phyloP scores from a whole-genome alignment of 2,888 invertebrate species.

The Carcina quercana region DNA sequence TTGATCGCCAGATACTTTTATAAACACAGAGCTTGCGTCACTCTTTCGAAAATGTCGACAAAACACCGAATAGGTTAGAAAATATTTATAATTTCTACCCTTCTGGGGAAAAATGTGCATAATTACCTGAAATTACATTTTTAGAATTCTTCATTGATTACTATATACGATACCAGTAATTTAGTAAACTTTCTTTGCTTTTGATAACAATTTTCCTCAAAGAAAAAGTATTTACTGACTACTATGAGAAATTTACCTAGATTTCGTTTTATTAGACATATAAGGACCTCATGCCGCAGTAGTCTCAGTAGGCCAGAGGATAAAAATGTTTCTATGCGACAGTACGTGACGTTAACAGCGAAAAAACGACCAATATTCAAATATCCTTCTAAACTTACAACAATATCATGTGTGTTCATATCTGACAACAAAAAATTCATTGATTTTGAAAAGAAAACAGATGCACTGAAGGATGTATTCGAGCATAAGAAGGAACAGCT shows the following conservation, averaged over 20 bases:
- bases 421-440: slow-evolving; percentile 56
- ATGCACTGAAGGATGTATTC: slow-evolving; percentile 71
- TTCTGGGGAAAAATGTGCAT: too few relatives aligned
- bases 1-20: too few relatives aligned
- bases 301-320: slow-evolving; percentile 21
- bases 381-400: slow-evolving; percentile 27
- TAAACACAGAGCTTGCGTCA: too few relatives aligned
- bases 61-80: too few relatives aligned
- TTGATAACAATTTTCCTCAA: too few relatives aligned
- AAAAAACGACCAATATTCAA: slow-evolving; percentile 24
- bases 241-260: slow-evolving; percentile 42
- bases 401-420: slow-evolving; percentile 41
- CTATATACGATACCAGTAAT: too few relatives aligned
- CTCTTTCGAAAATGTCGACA: too few relatives aligned
- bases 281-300: slow-evolving; percentile 27
- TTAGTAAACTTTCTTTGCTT: too few relatives aligned
- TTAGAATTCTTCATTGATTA: too few relatives aligned
- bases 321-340: slow-evolving; percentile 23
- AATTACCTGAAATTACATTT: too few relatives aligned
- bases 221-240: too few relatives aligned
- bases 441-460: slow-evolving; percentile 59
- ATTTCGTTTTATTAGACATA: slow-evolving; percentile 32
- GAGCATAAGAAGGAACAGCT: slow-evolving; percentile 77
- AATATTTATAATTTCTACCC: too few relatives aligned
- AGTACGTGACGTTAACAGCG: slow-evolving; percentile 23